Base-by-base conservation (phyloP, 2,888 invertebrate species). In the Sceliomorpha sp. region DNA sequence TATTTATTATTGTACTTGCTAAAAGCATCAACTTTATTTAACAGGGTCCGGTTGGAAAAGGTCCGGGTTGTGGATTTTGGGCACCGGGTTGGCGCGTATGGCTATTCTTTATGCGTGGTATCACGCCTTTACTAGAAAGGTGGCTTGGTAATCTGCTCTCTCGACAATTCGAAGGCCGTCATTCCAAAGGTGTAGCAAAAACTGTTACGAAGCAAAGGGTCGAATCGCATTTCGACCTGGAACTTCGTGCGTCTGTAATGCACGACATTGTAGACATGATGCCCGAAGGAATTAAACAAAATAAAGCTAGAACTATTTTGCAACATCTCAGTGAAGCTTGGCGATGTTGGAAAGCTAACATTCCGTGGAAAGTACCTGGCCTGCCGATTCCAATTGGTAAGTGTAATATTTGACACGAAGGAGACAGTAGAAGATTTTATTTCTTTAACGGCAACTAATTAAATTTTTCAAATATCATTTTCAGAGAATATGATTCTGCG, bases 211-310 rank as follows among this genome's bases (percentile, higher is more conserved):
- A 99, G 87, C 99, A 99, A 89, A 92, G 99, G 79, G 99, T 99
- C 0, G 99, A 99, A 87, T 98, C 98, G 36, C 99, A 99, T 91
- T 99, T 99, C 89, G 99, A 99, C 92, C 91, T 99, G 76, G 99
- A 99, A 89, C 90, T 99, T 83, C 93, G 99, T 76, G 98, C 98
- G 9, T 98, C 98, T 0, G 99, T 96, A 1, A 95, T 95, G 95
- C 94, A 95, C 90, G 99, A 99, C 85, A 99, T 99, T 74, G 95
- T 99, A n/a, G 99, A 99, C 84, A 99, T 99, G 99, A 99, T 99
- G 99, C 99, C 99, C 0, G 99, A 99, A 89, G 99, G 99, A 73
- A 99, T 99, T 87, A 99, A 99, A 86, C 99, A 99, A 89, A 99
- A 99, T 89, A 99, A 99, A 89, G 99, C 99, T 0, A 92, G 99